Base-by-base conservation (phyloP, 2,888 invertebrate genomes). In the Phortica magna region DNA sequence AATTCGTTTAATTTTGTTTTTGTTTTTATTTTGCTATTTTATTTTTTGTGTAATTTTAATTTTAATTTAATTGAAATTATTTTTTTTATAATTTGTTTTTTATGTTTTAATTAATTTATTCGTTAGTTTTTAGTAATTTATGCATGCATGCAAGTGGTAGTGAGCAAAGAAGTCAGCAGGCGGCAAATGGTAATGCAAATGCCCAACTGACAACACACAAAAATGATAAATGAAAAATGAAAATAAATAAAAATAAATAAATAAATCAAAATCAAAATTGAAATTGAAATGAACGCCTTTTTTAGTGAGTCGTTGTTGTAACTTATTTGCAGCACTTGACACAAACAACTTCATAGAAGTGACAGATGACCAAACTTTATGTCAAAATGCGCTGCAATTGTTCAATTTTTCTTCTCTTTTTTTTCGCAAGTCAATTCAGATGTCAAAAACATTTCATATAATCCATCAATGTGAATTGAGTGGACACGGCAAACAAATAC, bases 291-390 rank as follows among this genome's bases (percentile, higher is more conserved):
- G 41, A 65, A 65, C 65, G 39, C 65, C 65, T 65, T 65, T 65
- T 65, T 65, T 65, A 41, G 65, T 39, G n/a, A 19, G 12, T 55
- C 55, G n/a, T n/a, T n/a, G 55, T 17, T 55, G n/a, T 5, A 55
- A 17, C 55, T 31, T 31, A 31, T 31, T 31, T 39, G 19, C n/a
- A 39, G 19, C 68, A 68, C 68, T 72, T 81, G 77, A 76, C 78
- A 71, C 81, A 77, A 79, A 80, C 78, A 79, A 76, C 78, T 80
- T 75, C 72, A 76, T 68, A 64, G 78, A 76, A 79, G 77, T 84
- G 88, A 84, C 88, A 88, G 85, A 86, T 80, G 86, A 86, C 77
- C 78, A 77, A 83, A 80, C 80, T 85, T 43, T 55, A 57, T 59
- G 70, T 71, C 70, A 61, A 70, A 53, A 57, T 64, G 64, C 61